These are phyloP conservation scores for Mormyrus hasselquistii DNA, from an alignment of 2,797 vertebrate species.

Conservation along the genomic window DNA sequence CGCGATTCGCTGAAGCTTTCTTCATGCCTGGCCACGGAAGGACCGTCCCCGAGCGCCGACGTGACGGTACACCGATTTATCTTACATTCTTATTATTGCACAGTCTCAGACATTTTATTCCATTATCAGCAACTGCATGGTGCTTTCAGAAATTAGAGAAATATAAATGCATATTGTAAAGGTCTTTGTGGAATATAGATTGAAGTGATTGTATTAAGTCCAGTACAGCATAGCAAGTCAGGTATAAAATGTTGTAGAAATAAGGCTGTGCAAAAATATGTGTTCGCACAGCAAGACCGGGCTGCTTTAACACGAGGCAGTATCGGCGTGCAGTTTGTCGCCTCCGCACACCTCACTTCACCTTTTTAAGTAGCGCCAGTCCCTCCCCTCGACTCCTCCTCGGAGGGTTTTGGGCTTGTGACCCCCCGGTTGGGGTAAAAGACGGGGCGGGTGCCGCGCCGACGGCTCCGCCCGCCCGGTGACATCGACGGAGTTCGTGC, in stretches of 20 bases:
- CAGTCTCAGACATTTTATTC: neutral
- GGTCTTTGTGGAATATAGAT: neutral
- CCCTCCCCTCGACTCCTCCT: slow-evolving; percentile 16
- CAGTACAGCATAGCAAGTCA: neutral
- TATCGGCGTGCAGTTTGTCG: neutral
- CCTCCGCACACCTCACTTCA: slow-evolving; percentile 13
- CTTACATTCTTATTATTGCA: neutral
- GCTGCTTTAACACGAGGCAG: neutral
- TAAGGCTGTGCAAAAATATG: neutral
- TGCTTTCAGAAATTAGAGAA: neutral
- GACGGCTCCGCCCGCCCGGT: slow-evolving; percentile 9
- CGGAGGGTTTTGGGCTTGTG: neutral
- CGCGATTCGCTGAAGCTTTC: neutral
- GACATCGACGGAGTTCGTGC: slow-evolving; percentile 14
- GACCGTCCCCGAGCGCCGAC: neutral
- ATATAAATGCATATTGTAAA: neutral
- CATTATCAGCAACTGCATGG: neutral
- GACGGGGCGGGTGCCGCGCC: neutral
- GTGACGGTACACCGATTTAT: neutral
- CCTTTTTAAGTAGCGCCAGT: slow-evolving; percentile 12
- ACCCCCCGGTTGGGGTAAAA: slow-evolving; percentile 4
- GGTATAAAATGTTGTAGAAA: neutral
- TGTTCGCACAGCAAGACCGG: neutral
- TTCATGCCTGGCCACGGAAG: neutral
- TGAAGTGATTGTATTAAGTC: neutral